Percentiles rank a stretch among this genome's conserved stretches.
phyloP scores from a whole-genome alignment of 2,797 vertebrate species.

The Spinus pinus region DNA sequence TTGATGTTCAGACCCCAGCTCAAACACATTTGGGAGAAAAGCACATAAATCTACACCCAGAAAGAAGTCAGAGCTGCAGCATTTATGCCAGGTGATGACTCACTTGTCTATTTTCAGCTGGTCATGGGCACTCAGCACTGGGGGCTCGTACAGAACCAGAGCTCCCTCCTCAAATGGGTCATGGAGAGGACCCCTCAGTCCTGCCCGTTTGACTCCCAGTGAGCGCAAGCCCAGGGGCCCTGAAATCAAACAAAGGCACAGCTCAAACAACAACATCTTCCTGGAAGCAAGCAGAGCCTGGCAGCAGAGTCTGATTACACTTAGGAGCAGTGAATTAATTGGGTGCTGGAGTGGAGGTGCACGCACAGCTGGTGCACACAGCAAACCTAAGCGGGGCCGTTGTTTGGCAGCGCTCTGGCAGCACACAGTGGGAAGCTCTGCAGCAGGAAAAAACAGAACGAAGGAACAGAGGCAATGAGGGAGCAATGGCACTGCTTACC shows the following conservation, averaged over 20 bases:
- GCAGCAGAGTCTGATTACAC: not conserved
- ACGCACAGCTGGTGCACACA: not conserved
- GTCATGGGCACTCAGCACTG: constrained; percentile 84
- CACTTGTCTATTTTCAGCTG: constrained; percentile 95
- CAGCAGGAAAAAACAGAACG: fast-evolving
- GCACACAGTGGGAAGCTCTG: not conserved
- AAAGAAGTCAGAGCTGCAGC: not conserved
- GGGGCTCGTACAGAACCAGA: constrained; percentile 91
- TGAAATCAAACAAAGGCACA: constrained; percentile 67
- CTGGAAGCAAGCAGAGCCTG: not conserved
- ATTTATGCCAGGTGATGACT: constrained; percentile 54
- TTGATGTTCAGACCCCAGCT: not conserved
- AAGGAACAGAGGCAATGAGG: not conserved
- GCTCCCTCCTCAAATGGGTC: constrained; percentile 93
- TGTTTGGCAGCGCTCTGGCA: not conserved
- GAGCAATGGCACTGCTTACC: not conserved
- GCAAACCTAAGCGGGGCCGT: fast-evolving
- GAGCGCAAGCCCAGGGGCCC: constrained; percentile 86
- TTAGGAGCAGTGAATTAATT: not conserved
- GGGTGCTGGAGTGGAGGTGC: not conserved
- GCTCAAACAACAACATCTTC: not conserved
- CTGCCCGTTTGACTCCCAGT: constrained; percentile 88
- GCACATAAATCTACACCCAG: not conserved
- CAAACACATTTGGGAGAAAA: not conserved
- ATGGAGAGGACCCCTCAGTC: constrained; percentile 89